Conservation (phyloP, 2,797 vertebrate genomes). For the Sebastes glaucus region DNA sequence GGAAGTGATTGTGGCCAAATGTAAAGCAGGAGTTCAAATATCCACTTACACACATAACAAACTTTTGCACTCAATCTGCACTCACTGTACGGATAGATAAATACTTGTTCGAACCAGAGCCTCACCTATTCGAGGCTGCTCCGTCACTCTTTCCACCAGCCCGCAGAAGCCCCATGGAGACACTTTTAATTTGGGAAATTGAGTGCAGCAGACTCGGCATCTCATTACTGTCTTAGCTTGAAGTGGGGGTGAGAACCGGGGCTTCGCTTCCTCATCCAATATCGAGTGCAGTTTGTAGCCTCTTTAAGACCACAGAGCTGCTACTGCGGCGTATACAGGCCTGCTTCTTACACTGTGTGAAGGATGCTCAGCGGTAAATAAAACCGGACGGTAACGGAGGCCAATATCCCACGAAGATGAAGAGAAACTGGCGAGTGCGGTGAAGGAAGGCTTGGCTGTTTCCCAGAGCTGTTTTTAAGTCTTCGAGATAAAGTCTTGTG, state of each 20-base stretch:
- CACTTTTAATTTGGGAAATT: constrained; percentile 48
- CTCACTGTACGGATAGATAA: background rate
- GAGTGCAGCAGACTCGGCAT: constrained; percentile 28
- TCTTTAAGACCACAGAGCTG: constrained; percentile 15
- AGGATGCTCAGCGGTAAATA: constrained; percentile 19
- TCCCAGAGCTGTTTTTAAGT: constrained; percentile 11
- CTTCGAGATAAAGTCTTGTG: background rate
- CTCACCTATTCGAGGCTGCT: background rate
- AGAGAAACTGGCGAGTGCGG: background rate
- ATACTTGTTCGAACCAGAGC: background rate
- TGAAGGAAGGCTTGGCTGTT: background rate
- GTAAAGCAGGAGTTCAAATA: background rate
- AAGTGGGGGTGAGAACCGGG: background rate
- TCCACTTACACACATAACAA: background rate
- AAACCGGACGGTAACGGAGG: background rate
- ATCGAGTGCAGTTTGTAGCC: constrained; percentile 11
- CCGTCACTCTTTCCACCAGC: background rate
- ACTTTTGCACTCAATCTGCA: background rate
- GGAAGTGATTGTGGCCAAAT: background rate
- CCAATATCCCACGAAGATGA: background rate
- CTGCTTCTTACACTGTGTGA: background rate
- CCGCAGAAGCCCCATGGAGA: constrained; percentile 26
- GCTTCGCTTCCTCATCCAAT: constrained; percentile 1
- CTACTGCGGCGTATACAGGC: background rate
- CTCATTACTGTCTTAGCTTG: constrained; percentile 36